phyloP scores from a whole-genome alignment of 2,113 vertebrate genomes.

The Rhinichthys klamathensis region DNA sequence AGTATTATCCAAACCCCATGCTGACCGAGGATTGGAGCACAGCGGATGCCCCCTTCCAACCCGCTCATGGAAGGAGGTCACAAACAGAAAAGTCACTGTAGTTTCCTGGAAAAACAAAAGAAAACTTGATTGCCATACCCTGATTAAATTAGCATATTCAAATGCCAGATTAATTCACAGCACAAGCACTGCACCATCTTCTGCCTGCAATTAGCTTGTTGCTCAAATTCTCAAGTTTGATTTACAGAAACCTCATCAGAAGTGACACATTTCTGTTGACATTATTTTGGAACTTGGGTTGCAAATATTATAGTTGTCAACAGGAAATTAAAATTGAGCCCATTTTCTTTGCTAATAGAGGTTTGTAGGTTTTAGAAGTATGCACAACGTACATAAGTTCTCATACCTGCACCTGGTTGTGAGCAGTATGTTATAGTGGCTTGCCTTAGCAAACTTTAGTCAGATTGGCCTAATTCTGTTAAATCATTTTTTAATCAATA shows the following conservation, averaged over 20 bases:
- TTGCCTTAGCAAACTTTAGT: no score
- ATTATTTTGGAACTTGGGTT: not conserved
- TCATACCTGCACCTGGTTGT: not conserved
- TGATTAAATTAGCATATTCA: constrained; percentile 24
- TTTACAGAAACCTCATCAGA: not conserved
- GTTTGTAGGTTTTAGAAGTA: not conserved
- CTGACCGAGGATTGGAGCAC: not conserved
- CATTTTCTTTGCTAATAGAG: not conserved
- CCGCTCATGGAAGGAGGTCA: not conserved
- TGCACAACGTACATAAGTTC: not conserved
- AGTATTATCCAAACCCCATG: constrained; percentile 30
- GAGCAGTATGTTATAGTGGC: not conserved
- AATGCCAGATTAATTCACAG: constrained; percentile 9
- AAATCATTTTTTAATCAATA: no score
- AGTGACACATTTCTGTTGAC: no score
- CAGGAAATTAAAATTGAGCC: not conserved
- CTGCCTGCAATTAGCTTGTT: not conserved
- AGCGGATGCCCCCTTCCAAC: not conserved
- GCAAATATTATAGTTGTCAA: not conserved
- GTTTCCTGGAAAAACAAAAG: not conserved
- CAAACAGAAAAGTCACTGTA: constrained; percentile 18
- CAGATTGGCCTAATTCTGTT: no score
- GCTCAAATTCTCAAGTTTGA: constrained; percentile 21
- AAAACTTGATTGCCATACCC: constrained; percentile 3
- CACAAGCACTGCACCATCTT: not conserved